phyloP scores from a whole-genome alignment of 2,888 invertebrate species.

The Drosophila melanocephala region DNA sequence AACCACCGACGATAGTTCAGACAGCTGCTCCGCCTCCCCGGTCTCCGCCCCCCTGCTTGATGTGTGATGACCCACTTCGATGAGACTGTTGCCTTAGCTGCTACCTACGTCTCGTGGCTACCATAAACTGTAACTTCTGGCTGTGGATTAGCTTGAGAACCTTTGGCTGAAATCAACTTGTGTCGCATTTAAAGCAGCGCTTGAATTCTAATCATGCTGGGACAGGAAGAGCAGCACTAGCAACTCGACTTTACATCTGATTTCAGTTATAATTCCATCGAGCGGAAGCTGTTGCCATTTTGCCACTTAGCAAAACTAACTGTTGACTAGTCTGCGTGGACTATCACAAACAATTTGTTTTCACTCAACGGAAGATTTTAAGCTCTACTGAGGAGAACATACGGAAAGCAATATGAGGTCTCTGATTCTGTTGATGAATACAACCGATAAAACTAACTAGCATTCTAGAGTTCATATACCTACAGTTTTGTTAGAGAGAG shows the following conservation, averaged over 20 bases:
- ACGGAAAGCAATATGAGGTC: neutral
- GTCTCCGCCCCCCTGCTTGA: neutral
- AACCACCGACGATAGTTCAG: conserved; percentile 27
- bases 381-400: neutral
- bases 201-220: conserved; percentile 13
- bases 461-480: neutral
- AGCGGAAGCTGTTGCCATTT: conserved; percentile 58
- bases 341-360: neutral
- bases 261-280: conserved; percentile 27
- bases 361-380: neutral
- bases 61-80: conserved; percentile 53
- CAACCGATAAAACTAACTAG: too few relatives aligned
- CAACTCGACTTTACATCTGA: conserved; percentile 9
- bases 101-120: conserved; percentile 29
- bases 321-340: neutral
- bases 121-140: conserved; percentile 37
- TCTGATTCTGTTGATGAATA: neutral
- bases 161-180: conserved; percentile 21
- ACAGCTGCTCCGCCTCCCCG: conserved; percentile 5
- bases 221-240: conserved; percentile 23
- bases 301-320: conserved; percentile 15
- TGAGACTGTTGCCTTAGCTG: conserved; percentile 29
- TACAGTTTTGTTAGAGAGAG: too few relatives aligned
- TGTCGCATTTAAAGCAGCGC: conserved; percentile 27
- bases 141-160: conserved; percentile 35